Conservation (phyloP, 2,113 vertebrate species). For the Sinocyclocheilus rhinocerous region DNA sequence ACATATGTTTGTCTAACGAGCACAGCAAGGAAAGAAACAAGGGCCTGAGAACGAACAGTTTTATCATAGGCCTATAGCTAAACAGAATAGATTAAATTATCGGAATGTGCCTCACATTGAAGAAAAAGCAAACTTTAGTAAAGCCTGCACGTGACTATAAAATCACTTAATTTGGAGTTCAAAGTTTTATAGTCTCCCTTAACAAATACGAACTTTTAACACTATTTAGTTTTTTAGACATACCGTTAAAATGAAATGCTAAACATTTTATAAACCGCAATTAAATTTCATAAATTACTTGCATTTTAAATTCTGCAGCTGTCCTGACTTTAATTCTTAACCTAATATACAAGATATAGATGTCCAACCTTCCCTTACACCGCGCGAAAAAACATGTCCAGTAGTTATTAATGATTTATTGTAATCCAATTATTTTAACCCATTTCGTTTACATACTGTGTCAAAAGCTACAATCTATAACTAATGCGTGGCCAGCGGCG, state of each 20-base stretch:
- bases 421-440: conserved; percentile 73
- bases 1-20: neutral
- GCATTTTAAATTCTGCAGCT: neutral
- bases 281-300: neutral
- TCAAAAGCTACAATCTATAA: conserved; percentile 71
- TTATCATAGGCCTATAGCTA: neutral
- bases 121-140: neutral
- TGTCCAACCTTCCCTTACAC: neutral
- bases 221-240: neutral
- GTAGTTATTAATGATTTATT: conserved; percentile 76
- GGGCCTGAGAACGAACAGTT: neutral
- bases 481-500: conserved; percentile 70
- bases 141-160: neutral
- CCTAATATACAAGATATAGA: too few relatives aligned
- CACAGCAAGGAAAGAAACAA: neutral
- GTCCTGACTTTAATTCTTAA: neutral
- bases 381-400: neutral
- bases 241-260: neutral
- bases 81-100: neutral
- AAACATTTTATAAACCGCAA: neutral
- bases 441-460: conserved; percentile 62
- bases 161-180: neutral
- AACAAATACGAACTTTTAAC: neutral
- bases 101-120: neutral
- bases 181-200: neutral